Conservation (phyloP, 2,797 vertebrate species). For the Bucorvus abyssinicus region DNA sequence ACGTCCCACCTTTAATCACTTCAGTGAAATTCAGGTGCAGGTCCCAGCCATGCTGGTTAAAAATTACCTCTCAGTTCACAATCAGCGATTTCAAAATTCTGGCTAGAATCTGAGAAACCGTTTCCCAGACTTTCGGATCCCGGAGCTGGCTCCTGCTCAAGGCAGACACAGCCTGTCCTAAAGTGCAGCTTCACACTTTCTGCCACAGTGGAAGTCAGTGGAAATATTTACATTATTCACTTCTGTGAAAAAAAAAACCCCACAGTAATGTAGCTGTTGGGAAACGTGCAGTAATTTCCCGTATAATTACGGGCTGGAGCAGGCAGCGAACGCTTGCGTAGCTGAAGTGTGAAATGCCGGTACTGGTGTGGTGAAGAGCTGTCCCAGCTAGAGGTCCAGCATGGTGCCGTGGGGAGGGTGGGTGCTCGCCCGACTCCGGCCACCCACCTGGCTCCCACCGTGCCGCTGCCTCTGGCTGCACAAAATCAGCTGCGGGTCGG, state of each 20-base stretch:
- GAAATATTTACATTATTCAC: background rate
- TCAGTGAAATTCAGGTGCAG: background rate
- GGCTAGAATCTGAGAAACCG: background rate
- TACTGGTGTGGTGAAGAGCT: fast-evolving
- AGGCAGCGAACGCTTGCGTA: background rate
- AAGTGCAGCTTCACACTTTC: background rate
- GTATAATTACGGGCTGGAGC: background rate
- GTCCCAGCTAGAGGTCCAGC: background rate
- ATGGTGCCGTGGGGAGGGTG: fast-evolving
- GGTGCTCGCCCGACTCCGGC: background rate
- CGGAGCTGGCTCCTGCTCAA: fast-evolving
- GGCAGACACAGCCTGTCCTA: background rate
- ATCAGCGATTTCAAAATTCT: background rate
- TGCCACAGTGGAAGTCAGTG: background rate
- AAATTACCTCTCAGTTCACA: background rate
- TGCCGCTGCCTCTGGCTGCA: background rate
- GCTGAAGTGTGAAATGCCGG: background rate
- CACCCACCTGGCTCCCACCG: background rate
- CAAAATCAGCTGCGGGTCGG: background rate
- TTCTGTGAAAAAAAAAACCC: background rate
- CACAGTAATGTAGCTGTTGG: background rate
- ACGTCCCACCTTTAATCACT: background rate
- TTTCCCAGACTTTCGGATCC: background rate
- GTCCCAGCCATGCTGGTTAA: background rate
- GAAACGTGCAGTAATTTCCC: background rate